phyloP scores from a whole-genome alignment of 2,113 vertebrate species.

The Oostethus manadensis region DNA sequence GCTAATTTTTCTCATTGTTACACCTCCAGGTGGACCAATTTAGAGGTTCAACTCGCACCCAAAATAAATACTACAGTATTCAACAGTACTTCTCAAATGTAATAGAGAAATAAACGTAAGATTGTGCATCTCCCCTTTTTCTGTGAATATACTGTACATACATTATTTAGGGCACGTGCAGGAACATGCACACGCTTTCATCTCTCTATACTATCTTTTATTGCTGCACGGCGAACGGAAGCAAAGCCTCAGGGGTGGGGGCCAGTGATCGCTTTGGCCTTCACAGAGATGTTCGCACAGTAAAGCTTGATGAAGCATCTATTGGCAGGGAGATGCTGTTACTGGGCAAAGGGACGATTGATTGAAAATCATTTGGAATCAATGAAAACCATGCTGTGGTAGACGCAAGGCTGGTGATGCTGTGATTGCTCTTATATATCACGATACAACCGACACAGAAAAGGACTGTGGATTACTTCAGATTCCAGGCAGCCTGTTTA shows the following conservation, averaged over 20 bases:
- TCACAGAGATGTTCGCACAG: constrained; percentile 5
- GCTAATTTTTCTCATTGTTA: too few species aligned
- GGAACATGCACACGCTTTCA: not conserved
- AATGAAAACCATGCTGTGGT: not conserved
- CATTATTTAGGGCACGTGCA: constrained; percentile 36
- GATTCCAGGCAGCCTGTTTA: too few species aligned
- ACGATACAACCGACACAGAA: too few species aligned
- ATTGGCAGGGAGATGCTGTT: constrained; percentile 12
- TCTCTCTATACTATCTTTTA: constrained; percentile 10
- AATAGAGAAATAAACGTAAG: not conserved
- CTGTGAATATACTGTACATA: constrained; percentile 50
- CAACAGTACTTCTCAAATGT: not conserved
- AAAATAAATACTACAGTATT: too few species aligned
- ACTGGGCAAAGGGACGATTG: not conserved
- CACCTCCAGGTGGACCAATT: too few species aligned
- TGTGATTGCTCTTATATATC: too few species aligned
- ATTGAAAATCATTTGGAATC: not conserved
- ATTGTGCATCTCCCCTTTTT: too few species aligned
- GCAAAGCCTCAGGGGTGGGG: constrained; percentile 1
- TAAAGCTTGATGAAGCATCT: constrained; percentile 39
- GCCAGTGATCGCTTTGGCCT: constrained; percentile 28
- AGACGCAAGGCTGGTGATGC: too few species aligned
- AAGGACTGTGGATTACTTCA: too few species aligned
- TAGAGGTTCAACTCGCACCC: too few species aligned
- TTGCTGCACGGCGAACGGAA: constrained; percentile 42